phyloP scores from a whole-genome alignment of 2,113 vertebrate genomes.

The Pseudorhombus dupliciocellatus region DNA sequence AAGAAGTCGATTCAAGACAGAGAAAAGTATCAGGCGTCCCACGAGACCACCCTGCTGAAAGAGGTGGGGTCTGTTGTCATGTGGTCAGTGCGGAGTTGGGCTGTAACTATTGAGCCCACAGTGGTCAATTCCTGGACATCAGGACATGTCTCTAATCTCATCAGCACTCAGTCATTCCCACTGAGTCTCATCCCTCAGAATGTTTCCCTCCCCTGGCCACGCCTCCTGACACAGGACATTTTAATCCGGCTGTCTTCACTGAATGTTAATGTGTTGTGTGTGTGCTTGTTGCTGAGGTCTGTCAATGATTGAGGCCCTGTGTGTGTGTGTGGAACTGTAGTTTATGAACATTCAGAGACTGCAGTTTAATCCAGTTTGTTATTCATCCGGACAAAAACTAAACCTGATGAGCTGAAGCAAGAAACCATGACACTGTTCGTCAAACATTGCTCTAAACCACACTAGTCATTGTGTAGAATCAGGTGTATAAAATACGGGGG shows the following conservation, averaged over 20 bases:
- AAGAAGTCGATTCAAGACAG: constrained; percentile 89
- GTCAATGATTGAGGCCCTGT: constrained; percentile 57
- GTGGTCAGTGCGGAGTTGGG: background rate
- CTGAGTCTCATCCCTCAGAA: no score
- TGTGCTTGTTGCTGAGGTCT: background rate
- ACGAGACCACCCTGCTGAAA: constrained; percentile 90
- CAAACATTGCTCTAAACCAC: no score
- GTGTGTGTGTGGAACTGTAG: background rate
- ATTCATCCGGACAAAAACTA: constrained; percentile 12
- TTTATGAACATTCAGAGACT: background rate
- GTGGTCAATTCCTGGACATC: constrained; percentile 1
- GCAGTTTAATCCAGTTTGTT: constrained; percentile 31
- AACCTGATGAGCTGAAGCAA: background rate
- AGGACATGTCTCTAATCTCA: constrained; percentile 15
- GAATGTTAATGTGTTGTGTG: constrained; percentile 46
- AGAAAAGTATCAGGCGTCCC: constrained; percentile 93
- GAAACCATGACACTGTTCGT: background rate
- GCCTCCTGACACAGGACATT: no score
- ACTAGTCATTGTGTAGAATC: no score
- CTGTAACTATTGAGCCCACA: constrained; percentile 2
- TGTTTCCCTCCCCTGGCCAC: no score
- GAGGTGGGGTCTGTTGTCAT: constrained; percentile 82
- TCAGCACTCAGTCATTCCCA: background rate
- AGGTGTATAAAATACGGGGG: no score
- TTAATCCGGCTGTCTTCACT: background rate